Conservation (phyloP, 2,113 vertebrate species). For the Megatriorchis doriae region DNA sequence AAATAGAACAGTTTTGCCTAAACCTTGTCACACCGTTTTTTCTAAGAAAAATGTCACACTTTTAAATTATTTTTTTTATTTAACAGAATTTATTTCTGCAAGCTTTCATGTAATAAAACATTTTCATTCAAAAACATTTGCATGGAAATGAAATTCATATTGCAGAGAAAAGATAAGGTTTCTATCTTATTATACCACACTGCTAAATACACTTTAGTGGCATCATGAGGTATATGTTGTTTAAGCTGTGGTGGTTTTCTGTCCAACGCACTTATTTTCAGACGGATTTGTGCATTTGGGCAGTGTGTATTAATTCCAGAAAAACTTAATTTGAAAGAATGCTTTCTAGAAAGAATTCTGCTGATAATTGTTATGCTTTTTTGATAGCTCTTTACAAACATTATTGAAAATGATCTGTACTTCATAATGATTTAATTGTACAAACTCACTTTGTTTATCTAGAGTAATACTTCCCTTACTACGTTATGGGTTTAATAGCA, state of each 20-base stretch:
- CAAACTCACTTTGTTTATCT: not conserved
- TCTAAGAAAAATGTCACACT: slow-evolving; percentile 34
- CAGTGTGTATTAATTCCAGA: not conserved
- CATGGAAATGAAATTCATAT: not conserved
- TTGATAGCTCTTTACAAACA: not conserved
- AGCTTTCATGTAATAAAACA: not conserved
- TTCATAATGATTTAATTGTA: not conserved
- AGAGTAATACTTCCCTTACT: not conserved
- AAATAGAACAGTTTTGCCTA: not conserved
- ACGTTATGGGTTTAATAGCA: not conserved
- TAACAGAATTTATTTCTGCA: slow-evolving; percentile 25
- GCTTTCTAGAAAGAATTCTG: not conserved
- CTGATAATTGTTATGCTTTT: not conserved
- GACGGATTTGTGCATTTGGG: not conserved
- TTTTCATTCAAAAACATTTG: not conserved
- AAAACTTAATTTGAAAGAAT: not conserved
- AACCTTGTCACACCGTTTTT: slow-evolving; percentile 27
- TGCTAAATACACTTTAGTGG: not conserved
- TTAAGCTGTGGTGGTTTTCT: not conserved
- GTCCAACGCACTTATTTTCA: not conserved
- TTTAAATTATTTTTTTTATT: not conserved
- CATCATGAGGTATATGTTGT: not conserved
- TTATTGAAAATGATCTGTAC: not conserved
- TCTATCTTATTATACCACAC: not conserved
- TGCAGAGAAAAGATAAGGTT: not conserved